Evolutionary conservation across 1,140 invertebrate species (phyloP).

Genomic region (Bombus polaris): DNA sequence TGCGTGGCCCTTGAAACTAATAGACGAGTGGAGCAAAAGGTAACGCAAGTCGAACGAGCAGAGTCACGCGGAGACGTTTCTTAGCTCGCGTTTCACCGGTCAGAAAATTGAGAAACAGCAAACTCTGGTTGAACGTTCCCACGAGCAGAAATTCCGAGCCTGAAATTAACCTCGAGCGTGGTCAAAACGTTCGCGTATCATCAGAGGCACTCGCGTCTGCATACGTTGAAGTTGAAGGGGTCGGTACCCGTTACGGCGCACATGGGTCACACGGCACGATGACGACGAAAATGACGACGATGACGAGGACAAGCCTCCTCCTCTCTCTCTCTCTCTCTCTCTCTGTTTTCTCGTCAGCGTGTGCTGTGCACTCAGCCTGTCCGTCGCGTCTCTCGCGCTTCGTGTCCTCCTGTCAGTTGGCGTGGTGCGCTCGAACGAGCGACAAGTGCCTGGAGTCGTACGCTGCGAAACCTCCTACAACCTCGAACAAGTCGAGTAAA

Average conservation of each 20-base stretch:
- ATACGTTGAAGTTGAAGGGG: neutral
- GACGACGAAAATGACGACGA: neutral
- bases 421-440: conserved; percentile 61
- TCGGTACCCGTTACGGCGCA: conserved; percentile 60
- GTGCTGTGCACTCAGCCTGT: conserved; percentile 32
- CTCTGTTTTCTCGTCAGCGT: neutral
- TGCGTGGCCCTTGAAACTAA: no score
- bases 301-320: neutral
- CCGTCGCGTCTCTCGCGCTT: conserved; percentile 8
- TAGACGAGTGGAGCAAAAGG: no score
- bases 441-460: conserved; percentile 30
- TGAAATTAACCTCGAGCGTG: neutral
- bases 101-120: neutral
- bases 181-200: conserved; percentile 2
- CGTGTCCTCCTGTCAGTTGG: conserved; percentile 51
- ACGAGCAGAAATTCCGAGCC: conserved; percentile 1
- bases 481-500: neutral
- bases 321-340: neutral
- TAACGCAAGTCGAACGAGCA: no score
- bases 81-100: neutral
- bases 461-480: neutral
- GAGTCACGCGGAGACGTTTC: no score
- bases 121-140: neutral
- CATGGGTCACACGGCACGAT: conserved; percentile 40
- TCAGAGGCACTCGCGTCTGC: neutral